Percentiles rank a stretch among this genome's conserved stretches.
phyloP scores from a whole-genome alignment of 1,140 invertebrate genomes.

The Venustaconcha ellipsiformis region DNA sequence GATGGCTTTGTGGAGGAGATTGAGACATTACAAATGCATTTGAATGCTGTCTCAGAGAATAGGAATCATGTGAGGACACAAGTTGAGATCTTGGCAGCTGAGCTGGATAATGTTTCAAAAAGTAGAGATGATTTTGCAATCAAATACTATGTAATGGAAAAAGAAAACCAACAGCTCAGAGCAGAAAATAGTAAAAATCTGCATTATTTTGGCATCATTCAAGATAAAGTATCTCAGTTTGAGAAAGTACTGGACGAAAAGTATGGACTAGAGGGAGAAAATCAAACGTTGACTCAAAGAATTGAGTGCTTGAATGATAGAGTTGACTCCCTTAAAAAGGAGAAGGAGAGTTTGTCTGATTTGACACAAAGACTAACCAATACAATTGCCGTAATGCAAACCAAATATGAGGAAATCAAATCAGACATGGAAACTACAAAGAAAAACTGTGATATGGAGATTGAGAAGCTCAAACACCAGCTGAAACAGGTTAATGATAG shows the following conservation, averaged over 20 bases:
- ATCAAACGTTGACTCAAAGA: constrained; percentile 14
- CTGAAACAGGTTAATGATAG: constrained; percentile 45
- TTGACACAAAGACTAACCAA: constrained; percentile 20
- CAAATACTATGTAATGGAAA: constrained; percentile 1
- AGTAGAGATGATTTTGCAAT: neutral
- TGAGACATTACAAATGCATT: neutral
- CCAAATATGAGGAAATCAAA: constrained; percentile 32
- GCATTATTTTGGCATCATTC: constrained; percentile 2
- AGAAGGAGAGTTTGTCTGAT: constrained; percentile 10
- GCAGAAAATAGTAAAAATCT: constrained; percentile 19
- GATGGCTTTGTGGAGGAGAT: constrained; percentile 9
- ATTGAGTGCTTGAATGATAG: constrained; percentile 9
- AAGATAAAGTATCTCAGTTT: constrained; percentile 8
- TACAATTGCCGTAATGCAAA: constrained; percentile 28
- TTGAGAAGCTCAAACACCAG: constrained; percentile 37
- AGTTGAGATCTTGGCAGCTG: constrained; percentile 29
- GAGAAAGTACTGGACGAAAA: constrained; percentile 19
- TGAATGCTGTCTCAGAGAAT: constrained; percentile 17
- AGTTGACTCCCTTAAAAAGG: constrained; percentile 11
- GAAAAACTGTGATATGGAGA: constrained; percentile 39
- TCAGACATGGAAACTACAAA: constrained; percentile 41
- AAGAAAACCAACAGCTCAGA: neutral
- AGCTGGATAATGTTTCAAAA: constrained; percentile 15
- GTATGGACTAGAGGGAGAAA: constrained; percentile 3
- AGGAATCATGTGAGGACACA: constrained; percentile 24